Base-by-base conservation (phyloP, 1,140 invertebrate species). In the Helicoverpa armigera region DNA sequence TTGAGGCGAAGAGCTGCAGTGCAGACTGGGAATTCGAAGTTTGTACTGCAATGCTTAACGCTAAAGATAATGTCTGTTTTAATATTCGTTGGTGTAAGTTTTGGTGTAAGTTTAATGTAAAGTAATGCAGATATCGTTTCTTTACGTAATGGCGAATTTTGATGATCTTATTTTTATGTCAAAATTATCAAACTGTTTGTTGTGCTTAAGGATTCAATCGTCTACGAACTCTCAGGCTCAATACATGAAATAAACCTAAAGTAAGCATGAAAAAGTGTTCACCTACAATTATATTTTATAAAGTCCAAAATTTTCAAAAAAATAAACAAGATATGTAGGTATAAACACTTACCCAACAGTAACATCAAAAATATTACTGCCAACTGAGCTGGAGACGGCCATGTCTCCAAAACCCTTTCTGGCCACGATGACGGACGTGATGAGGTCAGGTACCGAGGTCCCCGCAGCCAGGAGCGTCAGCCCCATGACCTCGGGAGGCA, bases 331-430 rank as follows among this genome's bases (percentile, higher is more conserved):
- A 18, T 51, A 31, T n/a, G n/a, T 12, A 76, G 63, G n/a, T n/a
- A 60, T 4, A 82, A 58, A 73, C 2, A 96, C 97, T 97, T 93
- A 98, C 97, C 97, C 98, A 95, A 98, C 98, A 91, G 97, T 98
- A 89, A 99, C 98, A 96, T 99, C 99, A 95, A 99, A 99, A 90
- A 99, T 99, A 96, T 99, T 99, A 95, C 98, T 99, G 85, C 99
- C 99, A 84, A 99, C 98, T 29, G 99, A 99, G 89, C 98, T 99
- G 69, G 99, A 99, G 61, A 99, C 99, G 78, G 99, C 99, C 99
- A 99, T 99, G 95, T 99, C 99, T 31, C 99, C 98, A 94, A 98
- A 98, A 86, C 99, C 99, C 95, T 99, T 99, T 87, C 98, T 96
- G 43, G 98, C 98, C 43, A 99, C 99, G 91, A 99, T 98, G 56